Evolutionary conservation across 2,113 vertebrate genomes (phyloP), one percentile per base, ranked within the genome.

Genomic region (Struthio camelus): DNA sequence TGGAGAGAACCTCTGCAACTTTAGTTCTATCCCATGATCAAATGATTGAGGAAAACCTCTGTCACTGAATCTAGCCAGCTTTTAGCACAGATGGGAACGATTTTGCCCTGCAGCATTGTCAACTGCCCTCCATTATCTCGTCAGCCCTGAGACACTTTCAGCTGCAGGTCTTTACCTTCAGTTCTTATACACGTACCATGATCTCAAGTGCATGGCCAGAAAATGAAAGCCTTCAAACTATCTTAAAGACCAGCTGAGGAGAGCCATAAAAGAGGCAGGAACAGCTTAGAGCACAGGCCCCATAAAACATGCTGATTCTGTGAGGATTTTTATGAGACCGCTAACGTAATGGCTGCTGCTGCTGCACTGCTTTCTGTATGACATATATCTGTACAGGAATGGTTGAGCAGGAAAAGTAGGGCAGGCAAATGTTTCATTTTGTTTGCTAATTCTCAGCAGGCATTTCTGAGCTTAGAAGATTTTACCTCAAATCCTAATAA

Each of bases 401-500:
- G 58, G 83, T 62, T 94, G 76, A 93, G 64, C 44, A 85, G 53
- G 51, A 64, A 97, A 97, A 95, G 66, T 96, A 97, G 95, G 94
- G 44, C 92, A 97, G 88, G 54, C 79, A 93, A 94, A 94, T 78
- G 90, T 94, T 95, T 80, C 64, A 36, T 10, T 95, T 94, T 85
- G 20, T 89, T 80, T 95, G 62, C 53, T 95, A 89, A 90, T 89
- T 95, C 93, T 97, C 93, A 90, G 62, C 58, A 90, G 53, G 80
- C 73, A 90, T 96, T 94, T 96, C 77, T 92, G 70, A 85, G 85
- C 85, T 95, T 89, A 95, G 92, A 95, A 93, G 94, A 89, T 83
- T 93, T 94, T 77, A 80, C 79, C n/a, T 91, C 38, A 96, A 97
- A 95, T 91, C 93, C 81, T 96, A 64, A 78, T 76, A 67, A 32